Evolutionary conservation across 2,888 invertebrate species (phyloP).

Genomic region (Scaptomyza tumidula): DNA sequence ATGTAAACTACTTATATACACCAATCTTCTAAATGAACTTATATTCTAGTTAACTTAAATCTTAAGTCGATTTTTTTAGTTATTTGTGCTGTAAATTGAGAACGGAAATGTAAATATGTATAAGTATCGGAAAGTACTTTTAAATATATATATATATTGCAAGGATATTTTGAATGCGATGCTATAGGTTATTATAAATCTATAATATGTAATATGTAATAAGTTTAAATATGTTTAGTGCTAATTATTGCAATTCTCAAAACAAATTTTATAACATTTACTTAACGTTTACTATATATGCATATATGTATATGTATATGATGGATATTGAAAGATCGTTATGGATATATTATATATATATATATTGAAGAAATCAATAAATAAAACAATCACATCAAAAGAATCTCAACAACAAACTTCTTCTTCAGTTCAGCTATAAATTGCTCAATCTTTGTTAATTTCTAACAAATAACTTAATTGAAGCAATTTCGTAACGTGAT

Average conservation of each 20-base stretch:
- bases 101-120: slow-evolving; percentile 43
- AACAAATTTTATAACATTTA: slow-evolving; percentile 75
- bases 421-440: not conserved
- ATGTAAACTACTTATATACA: slow-evolving; percentile 17
- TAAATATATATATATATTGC: not conserved
- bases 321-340: slow-evolving; percentile 62
- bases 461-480: slow-evolving; percentile 60
- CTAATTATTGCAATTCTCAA: slow-evolving; percentile 78
- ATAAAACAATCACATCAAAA: slow-evolving; percentile 71
- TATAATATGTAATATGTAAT: slow-evolving; percentile 22
- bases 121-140: slow-evolving; percentile 22
- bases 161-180: slow-evolving; percentile 56
- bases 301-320: slow-evolving; percentile 54
- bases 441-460: slow-evolving; percentile 33
- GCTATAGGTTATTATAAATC: slow-evolving; percentile 20
- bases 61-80: slow-evolving; percentile 29
- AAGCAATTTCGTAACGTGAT: slow-evolving; percentile 35
- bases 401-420: not conserved
- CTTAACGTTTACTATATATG: slow-evolving; percentile 69
- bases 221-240: slow-evolving; percentile 70
- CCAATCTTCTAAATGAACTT: slow-evolving; percentile 21
- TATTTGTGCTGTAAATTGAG: slow-evolving; percentile 46
- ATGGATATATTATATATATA: slow-evolving; percentile 48
- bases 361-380: slow-evolving; percentile 68
- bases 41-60: slow-evolving; percentile 25